Evolutionary conservation across 2,113 vertebrate species (phyloP).

Genomic region (Gorsachius goisagi): DNA sequence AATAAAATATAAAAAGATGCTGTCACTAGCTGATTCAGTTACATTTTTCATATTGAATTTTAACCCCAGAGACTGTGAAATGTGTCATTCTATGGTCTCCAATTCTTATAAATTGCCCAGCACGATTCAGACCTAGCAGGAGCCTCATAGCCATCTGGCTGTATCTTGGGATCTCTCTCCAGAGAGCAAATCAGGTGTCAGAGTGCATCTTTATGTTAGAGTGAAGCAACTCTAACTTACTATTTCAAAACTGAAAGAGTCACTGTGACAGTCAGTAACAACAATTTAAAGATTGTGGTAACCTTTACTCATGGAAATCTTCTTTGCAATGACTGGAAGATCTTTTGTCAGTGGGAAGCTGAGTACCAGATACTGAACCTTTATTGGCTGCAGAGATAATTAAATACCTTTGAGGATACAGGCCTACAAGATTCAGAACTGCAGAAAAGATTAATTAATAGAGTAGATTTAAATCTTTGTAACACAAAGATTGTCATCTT

Average conservation of each 20-base stretch:
- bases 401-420: not conserved
- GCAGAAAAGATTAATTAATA: not conserved
- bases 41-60: not conserved
- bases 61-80: not conserved
- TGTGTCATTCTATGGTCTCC: not conserved
- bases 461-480: constrained; percentile 8
- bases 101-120: not conserved
- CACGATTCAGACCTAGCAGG: not conserved
- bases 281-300: not conserved
- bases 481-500: not conserved
- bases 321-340: not conserved
- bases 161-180: not conserved
- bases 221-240: not conserved
- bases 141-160: constrained; percentile 19
- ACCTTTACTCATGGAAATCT: not conserved
- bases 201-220: not conserved
- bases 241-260: not conserved
- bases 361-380: not conserved
- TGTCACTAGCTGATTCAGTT: not conserved
- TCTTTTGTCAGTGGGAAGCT: not conserved
- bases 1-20: not conserved
- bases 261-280: not conserved
- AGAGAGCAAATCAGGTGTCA: constrained; percentile 38
- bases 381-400: not conserved
- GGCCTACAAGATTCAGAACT: not conserved